A percentile compares a stretch with the other conserved stretches of the same genome.
phyloP scores from a whole-genome alignment of 2,113 vertebrate species.

The Tachuris rubrigastra region DNA sequence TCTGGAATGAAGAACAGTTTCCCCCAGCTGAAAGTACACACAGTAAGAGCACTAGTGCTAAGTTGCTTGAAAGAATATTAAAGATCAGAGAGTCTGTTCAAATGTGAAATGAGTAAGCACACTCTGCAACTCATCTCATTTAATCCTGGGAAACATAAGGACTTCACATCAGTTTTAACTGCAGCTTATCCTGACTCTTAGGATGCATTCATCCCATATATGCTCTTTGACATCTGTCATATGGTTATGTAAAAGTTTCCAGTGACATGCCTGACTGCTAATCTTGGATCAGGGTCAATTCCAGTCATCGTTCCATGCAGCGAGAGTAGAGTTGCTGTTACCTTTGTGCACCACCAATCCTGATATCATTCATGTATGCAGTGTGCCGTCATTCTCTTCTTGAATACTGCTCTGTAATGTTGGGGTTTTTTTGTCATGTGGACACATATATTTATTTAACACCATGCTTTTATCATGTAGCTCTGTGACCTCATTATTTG shows the following conservation, averaged over 20 bases:
- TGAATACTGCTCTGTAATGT: neutral
- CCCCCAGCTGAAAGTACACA: neutral
- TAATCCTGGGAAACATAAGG: neutral
- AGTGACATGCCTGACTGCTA: neutral
- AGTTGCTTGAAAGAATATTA: neutral
- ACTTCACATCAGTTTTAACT: neutral
- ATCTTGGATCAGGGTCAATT: slow-evolving; percentile 6
- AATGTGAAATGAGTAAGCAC: neutral
- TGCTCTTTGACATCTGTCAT: slow-evolving; percentile 23
- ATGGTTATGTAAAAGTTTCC: slow-evolving; percentile 1
- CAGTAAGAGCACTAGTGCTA: neutral
- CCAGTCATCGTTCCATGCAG: neutral
- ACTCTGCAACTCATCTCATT: neutral
- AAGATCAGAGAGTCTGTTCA: neutral
- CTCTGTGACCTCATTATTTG: neutral
- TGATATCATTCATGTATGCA: fast-evolving
- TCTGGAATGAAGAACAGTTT: neutral
- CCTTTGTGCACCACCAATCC: neutral
- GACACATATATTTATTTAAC: neutral
- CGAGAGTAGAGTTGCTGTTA: neutral
- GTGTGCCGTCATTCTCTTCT: neutral
- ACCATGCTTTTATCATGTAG: neutral
- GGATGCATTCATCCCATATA: neutral
- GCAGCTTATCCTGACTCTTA: slow-evolving; percentile 12
- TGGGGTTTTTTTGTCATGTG: neutral